A percentile compares a stretch with the other conserved stretches of the same genome.
Evolutionary conservation across 2,888 invertebrate species (phyloP).

Genomic region (Aethes cnicana): DNA sequence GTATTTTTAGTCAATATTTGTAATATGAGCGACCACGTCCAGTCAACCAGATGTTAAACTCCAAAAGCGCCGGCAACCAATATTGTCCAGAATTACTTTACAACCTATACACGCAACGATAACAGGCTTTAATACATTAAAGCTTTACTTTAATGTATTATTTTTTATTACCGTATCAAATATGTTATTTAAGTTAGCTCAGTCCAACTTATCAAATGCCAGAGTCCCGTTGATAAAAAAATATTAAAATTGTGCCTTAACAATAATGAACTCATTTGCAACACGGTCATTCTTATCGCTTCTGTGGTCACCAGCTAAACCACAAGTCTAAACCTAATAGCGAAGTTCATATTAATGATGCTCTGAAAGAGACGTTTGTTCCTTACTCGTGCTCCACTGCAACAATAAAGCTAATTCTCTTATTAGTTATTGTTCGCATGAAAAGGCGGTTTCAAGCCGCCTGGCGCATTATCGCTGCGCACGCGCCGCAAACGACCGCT

Average conservation of each 20-base stretch:
- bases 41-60: constrained; percentile 11
- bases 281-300: constrained; percentile 33
- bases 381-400: constrained; percentile 45
- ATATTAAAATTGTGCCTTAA: constrained; percentile 1
- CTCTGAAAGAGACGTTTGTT: constrained; percentile 59
- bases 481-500: constrained; percentile 71
- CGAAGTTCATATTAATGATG: constrained; percentile 43
- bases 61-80: constrained; percentile 4
- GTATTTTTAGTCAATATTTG: constrained; percentile 18
- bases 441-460: constrained; percentile 32
- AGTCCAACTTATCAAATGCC: constrained; percentile 2
- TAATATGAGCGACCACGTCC: constrained; percentile 1
- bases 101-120: no score
- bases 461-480: constrained; percentile 51
- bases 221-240: constrained; percentile 11
- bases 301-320: constrained; percentile 42
- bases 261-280: constrained; percentile 7
- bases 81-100: constrained; percentile 6
- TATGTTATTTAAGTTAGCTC: no score
- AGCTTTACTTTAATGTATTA: no score
- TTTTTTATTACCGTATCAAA: not conserved
- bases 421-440: constrained; percentile 41
- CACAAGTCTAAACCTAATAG: constrained; percentile 28
- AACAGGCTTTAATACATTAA: no score
- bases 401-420: constrained; percentile 41